Conservation (phyloP, 2,113 vertebrate species). For the Todiramphus saurophagus region DNA sequence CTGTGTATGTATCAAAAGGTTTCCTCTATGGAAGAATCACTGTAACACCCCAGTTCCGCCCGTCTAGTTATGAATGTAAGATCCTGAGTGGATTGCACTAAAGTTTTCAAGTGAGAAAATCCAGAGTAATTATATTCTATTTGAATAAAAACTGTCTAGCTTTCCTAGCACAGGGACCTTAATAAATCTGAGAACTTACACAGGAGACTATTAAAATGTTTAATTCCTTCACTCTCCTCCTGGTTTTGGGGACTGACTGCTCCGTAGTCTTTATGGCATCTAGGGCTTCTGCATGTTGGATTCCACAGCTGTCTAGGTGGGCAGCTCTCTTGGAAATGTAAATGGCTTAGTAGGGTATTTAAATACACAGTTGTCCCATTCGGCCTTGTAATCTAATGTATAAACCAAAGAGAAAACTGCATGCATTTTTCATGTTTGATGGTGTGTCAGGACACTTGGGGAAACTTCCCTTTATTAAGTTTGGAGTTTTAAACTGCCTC, state of each 20-base stretch:
- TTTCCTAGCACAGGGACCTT: not conserved
- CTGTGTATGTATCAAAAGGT: not conserved
- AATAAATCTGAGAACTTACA: not conserved
- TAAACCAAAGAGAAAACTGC: not conserved
- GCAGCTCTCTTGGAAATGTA: not conserved
- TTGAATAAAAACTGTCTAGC: not conserved
- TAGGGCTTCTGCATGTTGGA: not conserved
- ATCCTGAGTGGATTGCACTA: not conserved
- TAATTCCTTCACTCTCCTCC: not conserved
- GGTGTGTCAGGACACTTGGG: not conserved
- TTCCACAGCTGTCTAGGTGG: not conserved
- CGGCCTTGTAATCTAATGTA: not conserved
- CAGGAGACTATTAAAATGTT: not conserved
- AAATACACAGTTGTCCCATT: not conserved
- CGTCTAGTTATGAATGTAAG: not conserved
- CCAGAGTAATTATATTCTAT: not conserved
- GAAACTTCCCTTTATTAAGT: not conserved
- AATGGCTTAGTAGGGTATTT: not conserved
- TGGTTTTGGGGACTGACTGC: not conserved
- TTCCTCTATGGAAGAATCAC: not conserved
- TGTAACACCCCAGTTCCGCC: not conserved
- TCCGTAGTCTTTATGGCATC: not conserved
- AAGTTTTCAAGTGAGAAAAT: not conserved
- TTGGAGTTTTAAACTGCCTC: not conserved
- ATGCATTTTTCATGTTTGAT: not conserved